Evolutionary conservation across 2,113 vertebrate species (phyloP).

Genomic region (Rhodinocichla rosea): DNA sequence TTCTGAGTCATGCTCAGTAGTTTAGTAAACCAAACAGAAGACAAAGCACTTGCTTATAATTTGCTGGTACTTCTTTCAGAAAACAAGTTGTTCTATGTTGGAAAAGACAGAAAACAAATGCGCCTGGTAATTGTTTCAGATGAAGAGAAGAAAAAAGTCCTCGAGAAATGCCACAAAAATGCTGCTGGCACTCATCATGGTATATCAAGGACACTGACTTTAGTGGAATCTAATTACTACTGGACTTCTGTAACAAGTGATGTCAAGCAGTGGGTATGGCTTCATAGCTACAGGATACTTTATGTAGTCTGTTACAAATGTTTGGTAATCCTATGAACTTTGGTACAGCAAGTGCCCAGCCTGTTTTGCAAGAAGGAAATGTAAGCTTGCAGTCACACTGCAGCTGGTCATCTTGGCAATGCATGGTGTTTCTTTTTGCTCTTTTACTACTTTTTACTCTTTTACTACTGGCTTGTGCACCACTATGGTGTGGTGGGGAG

Average conservation of each 20-base stretch:
- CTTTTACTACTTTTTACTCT: neutral
- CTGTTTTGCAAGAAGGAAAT: neutral
- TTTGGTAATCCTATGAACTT: neutral
- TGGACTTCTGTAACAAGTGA: conserved; percentile 77
- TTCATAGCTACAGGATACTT: neutral
- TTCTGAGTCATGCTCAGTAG: neutral
- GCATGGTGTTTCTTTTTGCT: neutral
- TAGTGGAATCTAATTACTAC: conserved; percentile 75
- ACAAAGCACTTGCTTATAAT: neutral
- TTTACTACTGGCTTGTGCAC: neutral
- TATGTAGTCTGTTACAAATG: neutral
- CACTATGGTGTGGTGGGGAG: neutral
- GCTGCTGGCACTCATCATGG: conserved; percentile 69
- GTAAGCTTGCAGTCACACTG: neutral
- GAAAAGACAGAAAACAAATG: conserved; percentile 76
- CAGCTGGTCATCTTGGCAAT: neutral
- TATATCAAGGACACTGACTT: conserved; percentile 75
- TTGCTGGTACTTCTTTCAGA: conserved; percentile 65
- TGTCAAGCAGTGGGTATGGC: conserved; percentile 78
- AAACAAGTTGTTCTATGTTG: conserved; percentile 76
- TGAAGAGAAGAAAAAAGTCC: conserved; percentile 75
- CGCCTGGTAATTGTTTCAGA: conserved; percentile 74
- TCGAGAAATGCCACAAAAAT: conserved; percentile 72
- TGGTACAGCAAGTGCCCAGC: neutral
- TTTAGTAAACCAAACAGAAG: neutral